Evolutionary conservation across 2,113 vertebrate species (phyloP).

Genomic region (Motacilla tschutschensis): DNA sequence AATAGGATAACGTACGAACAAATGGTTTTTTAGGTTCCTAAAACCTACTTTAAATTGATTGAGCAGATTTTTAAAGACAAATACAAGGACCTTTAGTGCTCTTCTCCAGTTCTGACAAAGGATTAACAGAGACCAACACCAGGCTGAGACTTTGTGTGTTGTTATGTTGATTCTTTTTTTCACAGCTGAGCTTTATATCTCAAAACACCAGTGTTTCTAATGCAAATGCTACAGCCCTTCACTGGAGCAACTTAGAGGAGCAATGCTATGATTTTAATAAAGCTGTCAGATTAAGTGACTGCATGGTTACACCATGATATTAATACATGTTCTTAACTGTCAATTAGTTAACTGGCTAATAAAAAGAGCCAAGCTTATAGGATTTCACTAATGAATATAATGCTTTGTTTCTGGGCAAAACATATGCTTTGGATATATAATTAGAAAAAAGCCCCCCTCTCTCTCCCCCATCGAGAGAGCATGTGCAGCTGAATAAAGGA

Average conservation of each 20-base stretch:
- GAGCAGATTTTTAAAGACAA: background rate
- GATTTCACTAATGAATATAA: conserved; percentile 86
- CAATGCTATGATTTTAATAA: conserved; percentile 71
- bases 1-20: background rate
- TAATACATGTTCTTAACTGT: conserved; percentile 86
- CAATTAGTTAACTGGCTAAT: conserved; percentile 89
- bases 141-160: background rate
- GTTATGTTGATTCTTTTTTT: background rate
- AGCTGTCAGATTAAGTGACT: conserved; percentile 77
- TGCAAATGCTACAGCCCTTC: conserved; percentile 17
- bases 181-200: background rate
- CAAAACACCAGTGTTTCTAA: background rate
- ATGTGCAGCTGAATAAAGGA: conserved; percentile 82
- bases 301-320: conserved; percentile 74
- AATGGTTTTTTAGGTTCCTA: background rate
- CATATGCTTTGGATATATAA: conserved; percentile 84
- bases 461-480: conserved; percentile 67
- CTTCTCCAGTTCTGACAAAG: background rate
- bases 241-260: conserved; percentile 15
- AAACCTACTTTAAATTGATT: background rate
- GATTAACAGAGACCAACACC: background rate
- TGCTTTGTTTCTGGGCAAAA: conserved; percentile 88
- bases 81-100: background rate
- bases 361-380: conserved; percentile 83
- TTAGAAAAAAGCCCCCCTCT: conserved; percentile 68